Base-by-base conservation (phyloP, 2,888 invertebrate species). In the Empis stercorea region DNA sequence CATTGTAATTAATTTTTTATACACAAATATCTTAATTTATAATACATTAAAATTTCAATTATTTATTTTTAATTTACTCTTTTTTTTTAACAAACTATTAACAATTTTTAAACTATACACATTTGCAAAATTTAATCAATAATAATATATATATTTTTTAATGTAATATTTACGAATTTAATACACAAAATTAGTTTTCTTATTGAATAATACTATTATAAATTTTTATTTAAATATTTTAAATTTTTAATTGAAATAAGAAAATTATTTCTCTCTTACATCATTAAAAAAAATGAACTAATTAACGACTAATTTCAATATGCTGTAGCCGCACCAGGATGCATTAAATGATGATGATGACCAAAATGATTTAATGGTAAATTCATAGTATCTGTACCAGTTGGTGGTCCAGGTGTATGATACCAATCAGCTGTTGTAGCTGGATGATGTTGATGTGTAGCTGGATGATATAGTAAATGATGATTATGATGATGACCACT, bases 311-410 rank as follows among this genome's bases (percentile, higher is more conserved):
- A 40, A 54, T 74, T 76, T 82, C 81, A 85, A 74, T 85, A 85
- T 44, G 84, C 84, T 49, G 84, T 80, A 48, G 84, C 80, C 38
- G 84, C 81, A 10, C 83, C 82, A 27, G 79, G 78, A 65, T 77
- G 79, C 75, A 79, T 76, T 57, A 79, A 63, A 55, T 78, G 79
- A 52, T 77, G 77, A 51, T 76, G 76, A 62, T 66, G 66, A 2
- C 79, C 73, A 51, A 76, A 71, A 55, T 72, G 73, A 59, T 74
- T 67, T 44, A 68, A 55, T 38, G 67, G 63, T 47, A 55, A 55
- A 59, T 68, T 68, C 63, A 67, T 70, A 5, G 68, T 63, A 45
- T 68, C 72, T 40, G 64, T 61, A 6, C 57, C 48, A 62, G 71
- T 53, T 58, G 64, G 45, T 62, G 74, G 50, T 65, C 52, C 49